These are phyloP conservation scores for Heliconius ethilla DNA, from an alignment of 2,888 invertebrate genomes.

Conservation along the genomic window DNA sequence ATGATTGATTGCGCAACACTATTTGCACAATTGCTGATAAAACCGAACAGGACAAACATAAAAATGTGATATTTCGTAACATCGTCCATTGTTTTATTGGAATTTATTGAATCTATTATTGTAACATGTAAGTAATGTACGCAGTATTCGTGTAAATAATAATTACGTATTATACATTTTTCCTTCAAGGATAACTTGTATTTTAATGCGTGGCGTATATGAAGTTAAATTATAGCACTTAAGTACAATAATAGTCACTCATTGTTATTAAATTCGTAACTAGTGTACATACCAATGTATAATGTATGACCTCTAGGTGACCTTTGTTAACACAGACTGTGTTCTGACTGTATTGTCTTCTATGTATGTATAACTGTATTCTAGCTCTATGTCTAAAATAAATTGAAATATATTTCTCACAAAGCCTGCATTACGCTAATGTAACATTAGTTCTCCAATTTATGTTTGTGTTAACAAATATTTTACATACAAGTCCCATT, in stretches of 20 bases:
- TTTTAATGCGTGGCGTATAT: neutral
- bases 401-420: neutral
- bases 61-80: constrained; percentile 32
- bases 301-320: constrained; percentile 14
- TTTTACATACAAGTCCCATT: constrained; percentile 34
- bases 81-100: constrained; percentile 29
- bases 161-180: neutral
- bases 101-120: constrained; percentile 7
- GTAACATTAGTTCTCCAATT: constrained; percentile 29
- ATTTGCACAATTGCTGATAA: constrained; percentile 58
- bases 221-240: neutral
- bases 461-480: constrained; percentile 31
- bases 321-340: neutral
- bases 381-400: neutral
- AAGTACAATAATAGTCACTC: neutral
- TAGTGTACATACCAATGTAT: neutral
- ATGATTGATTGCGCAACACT: constrained; percentile 64
- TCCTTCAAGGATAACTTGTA: neutral
- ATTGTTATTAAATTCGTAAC: neutral
- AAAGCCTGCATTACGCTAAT: neutral
- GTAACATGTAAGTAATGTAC: neutral
- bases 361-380: too few relatives aligned
- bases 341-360: too few relatives aligned
- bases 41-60: constrained; percentile 33
- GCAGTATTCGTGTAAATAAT: neutral